These are phyloP conservation scores for Stegostoma tigrinum DNA, from an alignment of 2,113 vertebrate species.

Conservation along the genomic window DNA sequence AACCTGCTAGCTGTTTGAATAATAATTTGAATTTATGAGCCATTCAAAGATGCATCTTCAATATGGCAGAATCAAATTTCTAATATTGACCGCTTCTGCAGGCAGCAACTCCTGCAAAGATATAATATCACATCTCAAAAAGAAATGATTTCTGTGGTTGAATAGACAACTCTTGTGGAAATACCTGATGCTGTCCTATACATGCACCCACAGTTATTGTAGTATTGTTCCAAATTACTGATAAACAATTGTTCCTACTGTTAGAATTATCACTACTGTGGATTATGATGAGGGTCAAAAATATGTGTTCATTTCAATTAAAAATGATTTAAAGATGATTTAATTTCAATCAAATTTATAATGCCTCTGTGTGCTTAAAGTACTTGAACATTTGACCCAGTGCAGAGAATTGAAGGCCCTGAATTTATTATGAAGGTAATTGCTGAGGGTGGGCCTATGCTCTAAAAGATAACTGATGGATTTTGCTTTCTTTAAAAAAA, in stretches of 20 bases:
- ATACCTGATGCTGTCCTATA: not conserved
- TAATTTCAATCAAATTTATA: too few species aligned
- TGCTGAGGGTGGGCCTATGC: too few species aligned
- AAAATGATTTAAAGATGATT: too few species aligned
- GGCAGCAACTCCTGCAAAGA: not conserved
- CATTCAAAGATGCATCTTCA: not conserved
- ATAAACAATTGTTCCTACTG: not conserved
- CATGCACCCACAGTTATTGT: not conserved
- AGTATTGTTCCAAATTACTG: not conserved
- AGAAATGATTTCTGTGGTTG: not conserved
- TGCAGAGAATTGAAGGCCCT: too few species aligned
- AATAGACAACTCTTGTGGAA: not conserved
- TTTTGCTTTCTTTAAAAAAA: too few species aligned
- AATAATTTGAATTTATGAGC: not conserved
- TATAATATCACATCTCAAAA: not conserved
- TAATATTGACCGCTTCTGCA: not conserved
- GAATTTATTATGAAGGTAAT: too few species aligned
- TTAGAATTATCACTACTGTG: too few species aligned
- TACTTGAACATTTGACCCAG: too few species aligned
- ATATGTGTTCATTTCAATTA: too few species aligned
- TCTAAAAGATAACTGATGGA: too few species aligned
- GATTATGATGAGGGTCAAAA: too few species aligned
- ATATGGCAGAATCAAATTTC: not conserved
- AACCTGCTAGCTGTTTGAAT: not conserved
- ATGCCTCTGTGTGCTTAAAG: too few species aligned